Conservation (phyloP, 2,888 invertebrate genomes). For the Pristionchus maxplancki region DNA sequence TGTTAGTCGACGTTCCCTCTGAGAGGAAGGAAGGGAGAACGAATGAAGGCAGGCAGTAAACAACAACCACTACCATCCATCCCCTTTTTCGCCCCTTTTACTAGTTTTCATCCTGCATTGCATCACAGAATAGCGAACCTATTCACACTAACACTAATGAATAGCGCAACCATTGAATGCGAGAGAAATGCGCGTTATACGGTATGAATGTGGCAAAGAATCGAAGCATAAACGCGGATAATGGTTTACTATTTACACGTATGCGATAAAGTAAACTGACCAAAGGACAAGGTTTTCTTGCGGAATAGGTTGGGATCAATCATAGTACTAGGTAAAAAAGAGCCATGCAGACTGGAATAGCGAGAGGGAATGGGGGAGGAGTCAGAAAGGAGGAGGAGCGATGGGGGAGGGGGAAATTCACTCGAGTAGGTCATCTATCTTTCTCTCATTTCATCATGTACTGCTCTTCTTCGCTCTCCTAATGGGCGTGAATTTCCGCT, state of each 20-base stretch:
- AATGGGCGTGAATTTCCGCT: constrained; percentile 13
- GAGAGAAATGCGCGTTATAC: neutral
- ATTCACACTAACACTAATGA: neutral
- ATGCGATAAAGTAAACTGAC: neutral
- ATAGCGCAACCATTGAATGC: neutral
- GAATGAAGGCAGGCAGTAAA: constrained; percentile 3
- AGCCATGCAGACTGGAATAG: constrained; percentile 25
- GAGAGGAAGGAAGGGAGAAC: neutral
- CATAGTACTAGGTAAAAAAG: constrained; percentile 18
- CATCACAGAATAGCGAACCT: neutral
- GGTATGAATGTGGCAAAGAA: neutral
- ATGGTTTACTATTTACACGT: neutral
- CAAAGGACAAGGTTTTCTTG: constrained; percentile 47
- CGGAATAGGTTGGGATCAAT: constrained; percentile 41
- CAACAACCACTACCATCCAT: constrained; percentile 13
- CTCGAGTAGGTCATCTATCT: constrained; percentile 25
- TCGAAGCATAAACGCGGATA: neutral
- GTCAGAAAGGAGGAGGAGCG: constrained; percentile 35
- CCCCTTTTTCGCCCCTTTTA: neutral
- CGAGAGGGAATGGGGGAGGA: constrained; percentile 38
- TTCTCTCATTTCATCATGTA: constrained; percentile 18
- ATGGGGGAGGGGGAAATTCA: neutral
- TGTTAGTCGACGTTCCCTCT: constrained; percentile 1
- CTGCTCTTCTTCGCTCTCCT: constrained; percentile 15
- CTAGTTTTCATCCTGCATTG: neutral